These are phyloP conservation scores for Drosophila tropicalis DNA, from an alignment of 1,140 invertebrate species.

Conservation along the genomic window DNA sequence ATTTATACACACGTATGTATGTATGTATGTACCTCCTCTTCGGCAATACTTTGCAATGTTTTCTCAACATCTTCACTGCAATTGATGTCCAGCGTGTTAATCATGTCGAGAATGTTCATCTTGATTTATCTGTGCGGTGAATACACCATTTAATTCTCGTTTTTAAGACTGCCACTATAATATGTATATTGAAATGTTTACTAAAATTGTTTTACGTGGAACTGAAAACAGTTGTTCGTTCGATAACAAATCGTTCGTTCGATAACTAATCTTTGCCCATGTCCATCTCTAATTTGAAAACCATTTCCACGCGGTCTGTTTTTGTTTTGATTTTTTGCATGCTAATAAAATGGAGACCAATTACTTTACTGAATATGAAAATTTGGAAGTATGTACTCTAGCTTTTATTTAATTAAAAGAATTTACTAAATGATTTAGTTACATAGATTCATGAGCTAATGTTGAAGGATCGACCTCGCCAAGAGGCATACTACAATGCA, in stretches of 20 bases:
- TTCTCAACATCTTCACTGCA: constrained; percentile 63
- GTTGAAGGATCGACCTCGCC: constrained; percentile 92
- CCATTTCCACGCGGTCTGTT: not conserved
- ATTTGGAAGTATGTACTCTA: constrained; percentile 53
- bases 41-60: constrained; percentile 43
- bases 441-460: constrained; percentile 90
- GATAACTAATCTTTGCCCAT: too few species aligned
- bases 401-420: not conserved
- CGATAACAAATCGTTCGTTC: not conserved
- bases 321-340: constrained; percentile 15
- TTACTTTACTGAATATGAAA: constrained; percentile 73
- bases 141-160: not conserved
- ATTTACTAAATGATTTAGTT: not conserved
- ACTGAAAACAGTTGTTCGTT: not conserved
- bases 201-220: not conserved
- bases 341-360: constrained; percentile 36
- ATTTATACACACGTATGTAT: too few species aligned
- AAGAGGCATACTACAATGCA: constrained; percentile 91
- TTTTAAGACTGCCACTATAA: too few species aligned
- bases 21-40: constrained; percentile 55
- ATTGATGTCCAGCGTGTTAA: constrained; percentile 41
- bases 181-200: too few species aligned
- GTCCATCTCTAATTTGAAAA: not conserved
- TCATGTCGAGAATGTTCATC: constrained; percentile 41
- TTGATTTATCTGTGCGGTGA: not conserved